Evolutionary conservation across 2,888 invertebrate genomes (phyloP).

Genomic region (Neoitamus cyanurus): DNA sequence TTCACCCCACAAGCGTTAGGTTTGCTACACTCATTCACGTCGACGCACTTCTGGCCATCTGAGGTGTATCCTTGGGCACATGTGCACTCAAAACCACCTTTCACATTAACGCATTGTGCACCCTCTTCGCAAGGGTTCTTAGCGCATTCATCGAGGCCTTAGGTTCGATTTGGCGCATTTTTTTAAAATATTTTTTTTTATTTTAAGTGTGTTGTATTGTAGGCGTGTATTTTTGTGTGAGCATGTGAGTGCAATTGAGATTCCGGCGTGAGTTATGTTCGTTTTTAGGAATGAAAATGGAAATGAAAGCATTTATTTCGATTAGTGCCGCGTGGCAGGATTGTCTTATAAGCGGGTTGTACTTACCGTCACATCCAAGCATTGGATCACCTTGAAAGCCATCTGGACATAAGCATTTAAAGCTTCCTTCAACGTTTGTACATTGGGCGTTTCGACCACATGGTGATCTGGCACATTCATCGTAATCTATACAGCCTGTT

Average conservation of each 20-base stretch:
- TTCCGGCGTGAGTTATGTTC: constrained; percentile 18
- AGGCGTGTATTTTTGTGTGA: constrained; percentile 33
- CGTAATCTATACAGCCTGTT: constrained; percentile 76
- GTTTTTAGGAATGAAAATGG: not conserved
- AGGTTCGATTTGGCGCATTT: constrained; percentile 52
- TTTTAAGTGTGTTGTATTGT: constrained; percentile 49
- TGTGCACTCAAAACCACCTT: constrained; percentile 80
- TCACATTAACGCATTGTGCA: constrained; percentile 79
- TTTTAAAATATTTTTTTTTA: constrained; percentile 43
- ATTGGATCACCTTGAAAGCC: constrained; percentile 85
- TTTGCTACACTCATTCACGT: constrained; percentile 79
- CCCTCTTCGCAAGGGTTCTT: constrained; percentile 76
- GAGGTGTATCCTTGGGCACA: constrained; percentile 79
- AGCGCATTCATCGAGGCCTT: constrained; percentile 81
- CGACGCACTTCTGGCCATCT: constrained; percentile 62
- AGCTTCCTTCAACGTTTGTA: constrained; percentile 81
- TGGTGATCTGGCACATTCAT: constrained; percentile 79
- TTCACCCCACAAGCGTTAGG: constrained; percentile 77
- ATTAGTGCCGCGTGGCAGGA: constrained; percentile 10
- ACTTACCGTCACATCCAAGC: constrained; percentile 77
- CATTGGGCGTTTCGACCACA: constrained; percentile 86
- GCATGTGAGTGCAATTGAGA: constrained; percentile 46
- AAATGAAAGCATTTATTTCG: constrained; percentile 30
- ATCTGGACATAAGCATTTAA: constrained; percentile 83
- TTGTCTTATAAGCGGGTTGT: not conserved